Conservation (phyloP, 2,888 invertebrate genomes). For the Galerucella calmariensis region DNA sequence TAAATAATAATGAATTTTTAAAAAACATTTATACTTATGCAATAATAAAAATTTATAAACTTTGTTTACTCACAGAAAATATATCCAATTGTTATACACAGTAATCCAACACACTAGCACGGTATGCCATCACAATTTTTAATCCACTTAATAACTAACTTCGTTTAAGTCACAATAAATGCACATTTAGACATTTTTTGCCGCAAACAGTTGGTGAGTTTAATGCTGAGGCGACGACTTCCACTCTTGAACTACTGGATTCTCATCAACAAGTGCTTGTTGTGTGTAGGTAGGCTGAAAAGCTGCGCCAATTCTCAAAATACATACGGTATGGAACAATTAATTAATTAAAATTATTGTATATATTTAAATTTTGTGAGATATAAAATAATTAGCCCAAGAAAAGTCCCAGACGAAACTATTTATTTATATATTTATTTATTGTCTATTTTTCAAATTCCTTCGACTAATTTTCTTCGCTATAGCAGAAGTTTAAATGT, state of each 20-base stretch:
- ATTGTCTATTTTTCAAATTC: too few species aligned
- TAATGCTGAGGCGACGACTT: constrained; percentile 17
- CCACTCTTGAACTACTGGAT: constrained; percentile 9
- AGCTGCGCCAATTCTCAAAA: constrained; percentile 12
- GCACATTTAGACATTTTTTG: constrained; percentile 11
- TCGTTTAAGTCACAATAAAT: constrained; percentile 8
- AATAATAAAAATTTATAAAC: not conserved
- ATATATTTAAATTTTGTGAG: too few species aligned
- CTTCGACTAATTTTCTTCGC: too few species aligned
- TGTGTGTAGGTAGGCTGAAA: constrained; percentile 19
- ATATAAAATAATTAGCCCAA: too few species aligned
- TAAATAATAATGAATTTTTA: not conserved
- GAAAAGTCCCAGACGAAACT: too few species aligned
- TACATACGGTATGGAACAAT: not conserved
- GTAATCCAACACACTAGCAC: not conserved
- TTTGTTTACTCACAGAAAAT: not conserved
- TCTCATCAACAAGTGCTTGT: constrained; percentile 19
- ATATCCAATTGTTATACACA: not conserved
- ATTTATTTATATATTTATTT: too few species aligned
- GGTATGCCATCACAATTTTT: not conserved
- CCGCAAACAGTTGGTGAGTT: constrained; percentile 1
- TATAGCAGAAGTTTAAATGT: too few species aligned
- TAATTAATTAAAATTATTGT: not conserved
- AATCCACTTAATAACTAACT: not conserved
- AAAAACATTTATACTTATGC: not conserved